These are phyloP conservation scores for Micrastur ruficollis DNA, from an alignment of 2,797 vertebrate genomes.

Conservation along the genomic window DNA sequence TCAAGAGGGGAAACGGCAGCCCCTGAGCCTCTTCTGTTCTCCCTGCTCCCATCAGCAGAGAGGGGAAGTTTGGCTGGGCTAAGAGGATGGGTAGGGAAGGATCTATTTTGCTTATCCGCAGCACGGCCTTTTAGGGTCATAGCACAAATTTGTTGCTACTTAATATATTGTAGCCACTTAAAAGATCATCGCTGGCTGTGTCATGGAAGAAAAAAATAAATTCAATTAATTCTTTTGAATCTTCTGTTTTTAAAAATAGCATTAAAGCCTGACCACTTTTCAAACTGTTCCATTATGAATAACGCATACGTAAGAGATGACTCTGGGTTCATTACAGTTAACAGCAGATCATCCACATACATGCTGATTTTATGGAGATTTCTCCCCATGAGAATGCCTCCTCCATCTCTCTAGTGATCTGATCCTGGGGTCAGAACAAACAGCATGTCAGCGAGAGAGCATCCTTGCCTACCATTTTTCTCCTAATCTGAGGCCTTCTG, in stretches of 20 bases:
- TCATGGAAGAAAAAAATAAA: background rate
- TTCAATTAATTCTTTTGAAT: conserved; percentile 1
- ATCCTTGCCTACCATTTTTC: background rate
- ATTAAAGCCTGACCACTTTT: conserved; percentile 25
- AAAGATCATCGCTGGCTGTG: background rate
- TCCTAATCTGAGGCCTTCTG: conserved; percentile 14
- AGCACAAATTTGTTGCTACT: background rate
- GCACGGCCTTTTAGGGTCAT: background rate
- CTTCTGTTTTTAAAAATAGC: background rate
- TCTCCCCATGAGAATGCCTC: conserved; percentile 13
- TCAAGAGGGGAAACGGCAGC: background rate
- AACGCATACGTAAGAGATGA: background rate
- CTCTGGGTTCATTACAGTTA: conserved; percentile 23
- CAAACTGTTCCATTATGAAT: background rate
- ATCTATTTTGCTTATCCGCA: background rate
- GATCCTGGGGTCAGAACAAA: conserved; percentile 34
- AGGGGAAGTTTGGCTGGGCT: background rate
- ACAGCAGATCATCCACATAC: conserved; percentile 38
- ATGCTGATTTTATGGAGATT: conserved; percentile 50
- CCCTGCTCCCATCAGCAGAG: background rate
- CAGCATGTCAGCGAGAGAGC: background rate
- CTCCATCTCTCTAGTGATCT: conserved; percentile 12
- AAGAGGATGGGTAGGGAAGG: background rate
- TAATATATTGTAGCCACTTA: background rate
- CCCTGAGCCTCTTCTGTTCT: background rate